Evolutionary conservation across 2,888 invertebrate species (phyloP).

Genomic region (Caenorhabditis uteleia): DNA sequence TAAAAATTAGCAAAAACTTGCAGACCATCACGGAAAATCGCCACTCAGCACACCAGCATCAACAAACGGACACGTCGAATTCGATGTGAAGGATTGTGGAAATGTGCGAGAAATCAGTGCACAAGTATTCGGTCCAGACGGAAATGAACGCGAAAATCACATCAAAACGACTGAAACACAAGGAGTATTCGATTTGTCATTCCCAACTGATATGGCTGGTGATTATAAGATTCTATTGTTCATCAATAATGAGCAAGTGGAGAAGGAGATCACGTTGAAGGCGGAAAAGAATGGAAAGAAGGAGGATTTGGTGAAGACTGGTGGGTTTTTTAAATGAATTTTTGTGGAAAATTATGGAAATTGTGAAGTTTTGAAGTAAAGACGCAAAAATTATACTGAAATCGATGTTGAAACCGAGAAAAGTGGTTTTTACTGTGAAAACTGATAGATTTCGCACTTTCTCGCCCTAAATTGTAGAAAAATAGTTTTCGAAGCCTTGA

Average conservation of each 20-base stretch:
- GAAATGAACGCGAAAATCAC: constrained; percentile 29
- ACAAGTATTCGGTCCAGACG: constrained; percentile 52
- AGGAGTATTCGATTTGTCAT: constrained; percentile 35
- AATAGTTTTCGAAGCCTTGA: too few relatives aligned
- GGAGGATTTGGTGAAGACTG: constrained; percentile 18
- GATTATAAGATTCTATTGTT: constrained; percentile 33
- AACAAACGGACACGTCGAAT: constrained; percentile 36
- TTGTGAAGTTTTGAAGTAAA: too few relatives aligned
- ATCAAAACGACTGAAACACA: constrained; percentile 13
- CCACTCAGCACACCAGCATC: constrained; percentile 28
- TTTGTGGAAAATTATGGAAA: too few relatives aligned
- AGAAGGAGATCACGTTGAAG: constrained; percentile 7
- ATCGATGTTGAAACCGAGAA: too few relatives aligned
- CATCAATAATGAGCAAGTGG: constrained; percentile 33
- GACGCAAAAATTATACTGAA: too few relatives aligned
- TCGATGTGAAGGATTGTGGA: constrained; percentile 50
- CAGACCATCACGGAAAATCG: background rate
- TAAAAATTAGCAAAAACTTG: background rate
- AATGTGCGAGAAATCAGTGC: constrained; percentile 36
- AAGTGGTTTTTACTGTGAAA: too few relatives aligned
- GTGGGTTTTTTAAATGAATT: background rate
- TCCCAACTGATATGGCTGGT: constrained; percentile 40
- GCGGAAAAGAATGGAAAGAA: constrained; percentile 31
- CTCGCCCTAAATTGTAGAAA: too few relatives aligned
- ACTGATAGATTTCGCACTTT: too few relatives aligned